Conservation (phyloP, 2,888 invertebrate species). For the Lithosia quadra region DNA sequence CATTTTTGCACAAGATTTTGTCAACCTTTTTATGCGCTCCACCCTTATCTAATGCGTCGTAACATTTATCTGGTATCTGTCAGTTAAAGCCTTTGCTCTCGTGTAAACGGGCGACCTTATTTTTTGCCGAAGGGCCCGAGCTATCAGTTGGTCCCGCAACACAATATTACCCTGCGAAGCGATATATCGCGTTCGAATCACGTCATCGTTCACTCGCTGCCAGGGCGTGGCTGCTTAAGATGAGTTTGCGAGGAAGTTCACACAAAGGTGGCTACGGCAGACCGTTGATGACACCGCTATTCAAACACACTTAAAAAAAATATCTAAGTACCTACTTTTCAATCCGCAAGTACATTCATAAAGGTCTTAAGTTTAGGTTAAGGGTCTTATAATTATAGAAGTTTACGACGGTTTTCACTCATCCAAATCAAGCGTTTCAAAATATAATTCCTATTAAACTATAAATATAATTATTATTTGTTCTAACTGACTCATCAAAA, state of each 20-base stretch:
- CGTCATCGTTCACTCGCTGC: slow-evolving; percentile 78
- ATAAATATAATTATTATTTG: too few species aligned
- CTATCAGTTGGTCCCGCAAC: slow-evolving; percentile 80
- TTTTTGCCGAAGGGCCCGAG: slow-evolving; percentile 81
- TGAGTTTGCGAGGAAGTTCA: slow-evolving; percentile 66
- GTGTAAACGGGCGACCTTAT: slow-evolving; percentile 84
- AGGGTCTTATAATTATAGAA: too few species aligned
- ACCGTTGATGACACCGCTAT: slow-evolving; percentile 52
- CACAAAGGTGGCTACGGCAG: slow-evolving; percentile 57
- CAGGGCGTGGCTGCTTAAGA: slow-evolving; percentile 72
- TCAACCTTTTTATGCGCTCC: slow-evolving; percentile 70
- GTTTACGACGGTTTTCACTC: too few species aligned
- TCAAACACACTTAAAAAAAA: not conserved
- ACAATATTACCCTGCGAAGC: slow-evolving; percentile 81
- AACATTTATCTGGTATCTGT: slow-evolving; percentile 86
- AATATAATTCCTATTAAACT: not conserved
- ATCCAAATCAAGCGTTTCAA: not conserved
- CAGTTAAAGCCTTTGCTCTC: slow-evolving; percentile 84
- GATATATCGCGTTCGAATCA: slow-evolving; percentile 82
- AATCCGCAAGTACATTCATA: not conserved
- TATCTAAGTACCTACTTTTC: too few species aligned
- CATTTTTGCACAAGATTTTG: slow-evolving; percentile 63
- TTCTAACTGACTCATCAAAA: not conserved
- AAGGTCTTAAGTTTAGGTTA: not conserved
- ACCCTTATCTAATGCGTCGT: slow-evolving; percentile 80